Base-by-base conservation (phyloP, 2,888 invertebrate genomes). In the Drosophila limbata region DNA sequence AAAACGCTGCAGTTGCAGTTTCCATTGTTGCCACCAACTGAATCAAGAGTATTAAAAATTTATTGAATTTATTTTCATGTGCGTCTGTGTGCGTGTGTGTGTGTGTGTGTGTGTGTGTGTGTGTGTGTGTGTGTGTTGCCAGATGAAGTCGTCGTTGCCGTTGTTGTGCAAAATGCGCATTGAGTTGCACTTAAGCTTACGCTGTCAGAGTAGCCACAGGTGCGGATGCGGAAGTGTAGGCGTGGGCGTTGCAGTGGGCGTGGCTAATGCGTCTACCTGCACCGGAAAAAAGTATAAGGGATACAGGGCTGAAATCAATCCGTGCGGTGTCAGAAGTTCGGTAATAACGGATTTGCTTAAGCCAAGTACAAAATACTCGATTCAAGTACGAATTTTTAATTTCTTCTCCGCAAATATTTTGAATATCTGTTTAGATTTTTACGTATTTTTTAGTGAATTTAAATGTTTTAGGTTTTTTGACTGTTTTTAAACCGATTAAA, bases 51-150 rank as follows among this genome's bases (percentile, higher is more conserved):
- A 84, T 87, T 84, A 87, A 84, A 84, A 72, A 84, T 84, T 69
- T 82, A 84, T 84, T 73, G 87, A 84, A 87, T 84, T 84, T 87
- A 84, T 84, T 84, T 84, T 73, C 75, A 69, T 73, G 63, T 51
- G 37, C 31, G 10, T n/a, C 13, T 25, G 55, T 31, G 31, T 10
- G 31, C 10, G 10, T 31, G 28, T 33, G 33, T 33, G 33, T 33
- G 11, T 8, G n/a, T 8, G n/a, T 37, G 6, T n/a, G 35, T 37
- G n/a, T 35, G 35, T 35, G 21, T 21, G 21, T 21, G 21, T 33
- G 11, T 3, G 3, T 13, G n/a, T n/a, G 5, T 37, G n/a, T 37
- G 37, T 37, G n/a, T n/a, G n/a, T 17, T n/a, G 11, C 33, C 44
- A 21, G 31, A 35, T 39, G 10, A 19, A 15, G 21, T 25, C 8